A percentile compares a stretch with the other conserved stretches of the same genome.
These are phyloP conservation scores for Carassius auratus DNA, from an alignment of 2,113 vertebrate genomes.

Conservation along the genomic window DNA sequence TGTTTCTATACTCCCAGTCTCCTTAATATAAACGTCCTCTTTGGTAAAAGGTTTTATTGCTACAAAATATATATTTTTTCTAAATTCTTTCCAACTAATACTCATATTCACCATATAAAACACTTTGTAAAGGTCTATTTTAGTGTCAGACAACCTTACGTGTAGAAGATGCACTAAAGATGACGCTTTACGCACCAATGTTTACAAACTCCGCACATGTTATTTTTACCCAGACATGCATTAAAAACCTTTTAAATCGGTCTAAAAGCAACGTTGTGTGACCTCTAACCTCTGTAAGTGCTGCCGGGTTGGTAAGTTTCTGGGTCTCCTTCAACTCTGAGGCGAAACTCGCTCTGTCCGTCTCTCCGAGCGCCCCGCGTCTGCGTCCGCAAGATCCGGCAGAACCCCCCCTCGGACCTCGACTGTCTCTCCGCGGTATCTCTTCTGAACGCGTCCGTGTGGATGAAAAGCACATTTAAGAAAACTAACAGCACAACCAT, in stretches of 20 bases:
- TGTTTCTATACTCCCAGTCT: not conserved
- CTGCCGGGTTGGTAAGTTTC: constrained; percentile 89
- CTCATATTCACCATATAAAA: not conserved
- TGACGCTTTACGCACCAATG: not conserved
- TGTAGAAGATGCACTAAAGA: not conserved
- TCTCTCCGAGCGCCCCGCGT: constrained; percentile 88
- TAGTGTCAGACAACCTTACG: not conserved
- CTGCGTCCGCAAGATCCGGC: constrained; percentile 88
- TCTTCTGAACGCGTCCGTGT: constrained; percentile 82
- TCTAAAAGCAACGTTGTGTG: too few relatives aligned
- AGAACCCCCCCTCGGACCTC: constrained; percentile 86
- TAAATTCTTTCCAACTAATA: not conserved
- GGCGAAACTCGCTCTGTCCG: constrained; percentile 91
- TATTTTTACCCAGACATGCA: not conserved
- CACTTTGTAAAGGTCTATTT: not conserved
- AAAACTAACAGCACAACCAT: constrained; percentile 78
- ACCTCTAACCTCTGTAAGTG: constrained; percentile 88
- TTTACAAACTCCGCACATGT: not conserved
- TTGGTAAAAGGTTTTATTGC: not conserved
- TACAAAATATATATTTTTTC: not conserved
- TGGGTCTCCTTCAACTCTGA: constrained; percentile 91
- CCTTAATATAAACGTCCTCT: not conserved
- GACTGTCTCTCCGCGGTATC: constrained; percentile 76
- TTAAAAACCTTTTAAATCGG: not conserved
- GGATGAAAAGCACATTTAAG: constrained; percentile 75